A percentile compares a stretch with the other conserved stretches of the same genome.
Evolutionary conservation across 2,797 vertebrate species (phyloP).

Genomic region (Podarcis lilfordi): DNA sequence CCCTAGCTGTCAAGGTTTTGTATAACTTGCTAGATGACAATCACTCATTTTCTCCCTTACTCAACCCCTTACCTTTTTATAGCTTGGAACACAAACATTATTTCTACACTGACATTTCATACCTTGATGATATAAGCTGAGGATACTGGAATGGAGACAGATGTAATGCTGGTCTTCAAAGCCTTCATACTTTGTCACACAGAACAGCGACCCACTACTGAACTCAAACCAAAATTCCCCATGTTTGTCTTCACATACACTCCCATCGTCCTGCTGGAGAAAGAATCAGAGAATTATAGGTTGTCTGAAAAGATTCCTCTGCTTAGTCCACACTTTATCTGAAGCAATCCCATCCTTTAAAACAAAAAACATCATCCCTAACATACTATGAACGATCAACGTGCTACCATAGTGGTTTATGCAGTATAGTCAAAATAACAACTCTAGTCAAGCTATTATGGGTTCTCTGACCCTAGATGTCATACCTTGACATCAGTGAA

Average conservation of each 20-base stretch:
- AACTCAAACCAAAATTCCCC: conserved; percentile 97
- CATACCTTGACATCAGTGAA: conserved; percentile 91
- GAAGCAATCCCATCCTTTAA: background rate
- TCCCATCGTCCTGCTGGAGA: conserved; percentile 86
- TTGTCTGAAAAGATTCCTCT: background rate
- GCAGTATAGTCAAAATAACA: background rate
- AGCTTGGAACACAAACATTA: background rate
- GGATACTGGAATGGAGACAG: conserved; percentile 90
- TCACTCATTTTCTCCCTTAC: background rate
- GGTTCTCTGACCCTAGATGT: background rate
- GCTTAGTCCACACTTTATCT: background rate
- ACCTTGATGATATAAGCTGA: conserved; percentile 97
- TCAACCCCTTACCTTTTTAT: background rate
- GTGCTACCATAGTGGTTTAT: background rate
- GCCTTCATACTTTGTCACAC: conserved; percentile 93
- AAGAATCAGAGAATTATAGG: background rate
- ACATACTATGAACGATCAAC: background rate
- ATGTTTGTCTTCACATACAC: conserved; percentile 85
- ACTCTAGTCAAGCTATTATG: background rate
- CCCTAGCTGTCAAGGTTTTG: background rate
- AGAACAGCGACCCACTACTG: conserved; percentile 88
- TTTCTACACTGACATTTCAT: conserved; percentile 43
- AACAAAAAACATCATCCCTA: background rate
- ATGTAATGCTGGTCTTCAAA: conserved; percentile 95
- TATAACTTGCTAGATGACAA: background rate